Base-by-base conservation (phyloP, 2,113 vertebrate genomes). In the Carettochelys insculpta region DNA sequence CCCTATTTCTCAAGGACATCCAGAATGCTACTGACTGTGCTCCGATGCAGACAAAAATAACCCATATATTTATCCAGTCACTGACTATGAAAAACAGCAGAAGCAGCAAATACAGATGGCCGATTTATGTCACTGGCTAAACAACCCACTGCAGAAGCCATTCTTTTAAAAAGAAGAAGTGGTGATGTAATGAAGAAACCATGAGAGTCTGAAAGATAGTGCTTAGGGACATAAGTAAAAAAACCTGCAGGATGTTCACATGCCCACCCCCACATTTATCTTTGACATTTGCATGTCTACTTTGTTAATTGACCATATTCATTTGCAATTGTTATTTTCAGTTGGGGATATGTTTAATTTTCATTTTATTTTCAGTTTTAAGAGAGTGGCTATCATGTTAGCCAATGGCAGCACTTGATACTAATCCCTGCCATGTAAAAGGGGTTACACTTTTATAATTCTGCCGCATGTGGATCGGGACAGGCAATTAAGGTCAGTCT, bases 121-220 rank as follows among this genome's bases (percentile, higher is more conserved):
- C 1, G 90, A 91, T 93, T 94, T 94, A 24, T 91, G 93, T 71
- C 16, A 90, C 84, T 90, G 94, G 88, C 90, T 94, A 0, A 79
- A 93, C 92, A 92, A 92, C 83, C 95, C 86, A 94, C 94, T 95
- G 83, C 95, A 92, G 94, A 95, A 90, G 92, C 94, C 90, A 96
- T 94, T 96, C 91, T 96, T 96, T 97, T 95, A 96, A 95, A 97
- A 95, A 95, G 94, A 92, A 94, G 96, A 94, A 95, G 95, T 95
- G 96, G 95, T 94, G 96, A 82, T 95, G 95, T 95, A 95, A 95
- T 95, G 92, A 97, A 95, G 95, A 97, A 95, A 94, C 94, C 96
- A 95, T 94, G 91, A 93, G 96, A 95, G n/a, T 94, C 94, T 93
- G 92, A 87, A 93, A 92, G 94, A 92, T 93, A 92, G 87, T 94